Evolutionary conservation across 2,113 vertebrate genomes (phyloP).

Genomic region (Leptodactylus fuscus): DNA sequence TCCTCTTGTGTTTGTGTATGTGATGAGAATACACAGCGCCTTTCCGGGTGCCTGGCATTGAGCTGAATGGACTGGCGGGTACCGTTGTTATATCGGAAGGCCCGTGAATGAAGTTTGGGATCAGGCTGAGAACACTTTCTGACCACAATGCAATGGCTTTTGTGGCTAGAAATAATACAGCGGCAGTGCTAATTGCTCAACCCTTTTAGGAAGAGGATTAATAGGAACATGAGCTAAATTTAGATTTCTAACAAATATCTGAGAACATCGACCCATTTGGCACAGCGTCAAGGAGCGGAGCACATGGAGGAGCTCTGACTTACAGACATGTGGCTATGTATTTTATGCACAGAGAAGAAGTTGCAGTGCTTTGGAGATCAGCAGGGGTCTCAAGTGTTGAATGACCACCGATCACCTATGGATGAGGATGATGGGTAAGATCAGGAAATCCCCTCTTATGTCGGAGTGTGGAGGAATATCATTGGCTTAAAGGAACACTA

Average conservation of each 20-base stretch:
- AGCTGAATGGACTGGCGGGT: not conserved
- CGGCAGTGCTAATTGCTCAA: not conserved
- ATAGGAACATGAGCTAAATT: not conserved
- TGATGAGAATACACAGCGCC: constrained; percentile 1
- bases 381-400: too few relatives aligned
- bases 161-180: not conserved
- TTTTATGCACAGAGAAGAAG: too few relatives aligned
- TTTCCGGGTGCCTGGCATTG: not conserved
- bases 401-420: too few relatives aligned
- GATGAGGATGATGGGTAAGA: too few relatives aligned
- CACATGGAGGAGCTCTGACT: not conserved
- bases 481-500: too few relatives aligned
- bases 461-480: too few relatives aligned
- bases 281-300: not conserved
- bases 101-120: not conserved
- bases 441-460: too few relatives aligned
- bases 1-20: constrained; percentile 5
- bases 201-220: not conserved
- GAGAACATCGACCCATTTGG: not conserved
- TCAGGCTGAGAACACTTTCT: not conserved
- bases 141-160: not conserved
- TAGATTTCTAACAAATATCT: not conserved
- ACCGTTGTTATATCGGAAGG: not conserved
- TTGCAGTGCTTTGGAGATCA: too few relatives aligned
- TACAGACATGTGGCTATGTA: not conserved